Evolutionary conservation across 2,797 vertebrate genomes (phyloP).

Genomic region (Macropodus opercularis): DNA sequence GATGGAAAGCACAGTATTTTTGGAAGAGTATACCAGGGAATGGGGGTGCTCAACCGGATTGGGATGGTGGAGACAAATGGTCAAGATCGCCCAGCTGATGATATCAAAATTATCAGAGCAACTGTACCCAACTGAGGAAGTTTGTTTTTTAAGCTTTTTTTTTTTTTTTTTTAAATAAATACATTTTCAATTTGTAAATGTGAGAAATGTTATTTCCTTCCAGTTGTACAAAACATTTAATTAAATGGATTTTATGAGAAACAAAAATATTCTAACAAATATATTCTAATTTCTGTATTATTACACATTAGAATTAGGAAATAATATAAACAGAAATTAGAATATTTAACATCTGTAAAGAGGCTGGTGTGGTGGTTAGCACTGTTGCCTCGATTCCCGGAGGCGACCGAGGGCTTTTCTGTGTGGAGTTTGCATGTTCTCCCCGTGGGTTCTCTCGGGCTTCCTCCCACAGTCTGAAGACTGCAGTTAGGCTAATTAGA

Average conservation of each 20-base stretch:
- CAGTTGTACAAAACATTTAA: not conserved
- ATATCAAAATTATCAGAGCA: constrained; percentile 90
- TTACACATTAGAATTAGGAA: not conserved
- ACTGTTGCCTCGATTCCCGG: too few relatives aligned
- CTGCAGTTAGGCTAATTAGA: too few relatives aligned
- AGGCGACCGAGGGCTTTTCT: too few relatives aligned
- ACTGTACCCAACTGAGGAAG: constrained; percentile 73
- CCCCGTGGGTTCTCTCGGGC: too few relatives aligned
- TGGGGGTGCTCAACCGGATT: constrained; percentile 88
- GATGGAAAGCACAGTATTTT: constrained; percentile 96
- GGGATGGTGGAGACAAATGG: constrained; percentile 94
- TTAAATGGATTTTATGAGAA: not conserved
- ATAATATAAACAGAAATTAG: not conserved
- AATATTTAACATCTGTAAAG: too few relatives aligned
- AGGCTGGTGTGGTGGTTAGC: too few relatives aligned
- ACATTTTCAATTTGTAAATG: constrained; percentile 11
- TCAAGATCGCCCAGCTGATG: constrained; percentile 91
- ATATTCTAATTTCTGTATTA: not conserved
- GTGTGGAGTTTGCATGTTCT: too few relatives aligned
- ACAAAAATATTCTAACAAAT: not conserved
- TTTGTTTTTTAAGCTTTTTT: constrained; percentile 12
- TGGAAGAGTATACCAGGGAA: constrained; percentile 91
- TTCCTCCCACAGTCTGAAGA: too few relatives aligned
- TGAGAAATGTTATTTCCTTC: constrained; percentile 3
- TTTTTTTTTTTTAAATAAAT: constrained; percentile 46